Evolutionary conservation across 2,113 vertebrate species (phyloP), one percentile per base, ranked within the genome.

Genomic region (Seriola quinqueradiata): DNA sequence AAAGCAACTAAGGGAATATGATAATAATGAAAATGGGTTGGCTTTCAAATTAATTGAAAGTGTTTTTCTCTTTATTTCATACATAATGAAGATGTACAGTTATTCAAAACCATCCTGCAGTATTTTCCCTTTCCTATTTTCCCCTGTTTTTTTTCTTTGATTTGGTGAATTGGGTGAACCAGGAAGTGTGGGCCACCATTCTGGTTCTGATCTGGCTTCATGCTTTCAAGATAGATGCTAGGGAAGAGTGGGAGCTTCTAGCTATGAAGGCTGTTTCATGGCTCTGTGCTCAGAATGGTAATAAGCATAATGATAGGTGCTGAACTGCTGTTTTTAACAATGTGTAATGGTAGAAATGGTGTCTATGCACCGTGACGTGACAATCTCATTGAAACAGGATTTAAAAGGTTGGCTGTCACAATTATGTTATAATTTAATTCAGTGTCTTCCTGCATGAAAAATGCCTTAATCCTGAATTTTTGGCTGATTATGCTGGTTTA

Each of bases 131-230:
- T 21, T 2, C 7, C 17, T 12, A 3, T n/a, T 11, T 60, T 36
- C 4, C 34, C 34, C 34, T 36, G 34, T 36, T 4, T 36, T 36
- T 25, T 25, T 36, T 25, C 1, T 59, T 28, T 68, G 3, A 25
- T 66, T 58, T 78, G 59, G n/a, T 60, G 46, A 54, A 77, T 61
- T 48, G 95, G 94, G 92, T 82, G 21, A 91, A 92, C 2, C 8
- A 81, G 19, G 83, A 91, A 0, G 89, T 91, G 44, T 97, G 96
- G 96, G 96, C 95, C 61, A 97, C 96, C 1, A 69, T 96, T 23
- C 86, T 97, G 86, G 96, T 95, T 16, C 87, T 97, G 81, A 77
- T 96, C 44, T 97, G 97, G 97, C 94, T 97, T 17, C 89, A 96
- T 75, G 92, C 80, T n/a, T 94, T 89, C 44, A 91, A 92, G 54